Evolutionary conservation across 2,113 vertebrate genomes (phyloP).

Genomic region (Mormyrus iriodes): DNA sequence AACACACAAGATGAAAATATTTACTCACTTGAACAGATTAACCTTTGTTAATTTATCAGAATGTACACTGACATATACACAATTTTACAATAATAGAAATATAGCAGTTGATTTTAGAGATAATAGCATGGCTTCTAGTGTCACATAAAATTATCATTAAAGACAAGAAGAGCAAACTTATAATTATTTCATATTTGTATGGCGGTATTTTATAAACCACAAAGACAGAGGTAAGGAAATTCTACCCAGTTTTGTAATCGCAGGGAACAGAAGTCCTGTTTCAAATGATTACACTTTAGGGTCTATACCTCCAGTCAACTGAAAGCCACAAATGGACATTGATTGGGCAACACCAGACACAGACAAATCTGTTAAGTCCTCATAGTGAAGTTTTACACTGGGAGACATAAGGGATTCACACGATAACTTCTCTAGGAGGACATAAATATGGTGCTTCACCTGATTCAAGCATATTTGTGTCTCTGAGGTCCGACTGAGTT

Average conservation of each 20-base stretch:
- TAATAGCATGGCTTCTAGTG: slow-evolving; percentile 52
- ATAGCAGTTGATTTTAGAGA: slow-evolving; percentile 60
- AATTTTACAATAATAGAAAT: slow-evolving; percentile 82
- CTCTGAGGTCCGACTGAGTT: not conserved
- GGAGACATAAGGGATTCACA: not conserved
- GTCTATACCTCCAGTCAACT: not conserved
- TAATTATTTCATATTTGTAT: not conserved
- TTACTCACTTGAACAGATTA: slow-evolving; percentile 65
- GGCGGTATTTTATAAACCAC: not conserved
- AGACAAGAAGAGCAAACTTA: not conserved
- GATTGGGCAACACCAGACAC: not conserved
- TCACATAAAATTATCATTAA: slow-evolving; percentile 33
- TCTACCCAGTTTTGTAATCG: not conserved
- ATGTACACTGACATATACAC: slow-evolving; percentile 91
- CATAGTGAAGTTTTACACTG: not conserved
- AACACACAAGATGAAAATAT: slow-evolving; percentile 73
- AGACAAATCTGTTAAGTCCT: not conserved
- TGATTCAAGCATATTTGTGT: not conserved
- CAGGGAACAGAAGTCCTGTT: not conserved
- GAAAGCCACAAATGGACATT: not conserved
- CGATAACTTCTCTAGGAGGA: not conserved
- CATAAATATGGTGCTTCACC: not conserved
- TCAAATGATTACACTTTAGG: not conserved
- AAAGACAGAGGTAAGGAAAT: slow-evolving; percentile 3
- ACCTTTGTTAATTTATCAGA: slow-evolving; percentile 69